Conservation (phyloP, 2,113 vertebrate genomes). For the Orientallactaga bullata region DNA sequence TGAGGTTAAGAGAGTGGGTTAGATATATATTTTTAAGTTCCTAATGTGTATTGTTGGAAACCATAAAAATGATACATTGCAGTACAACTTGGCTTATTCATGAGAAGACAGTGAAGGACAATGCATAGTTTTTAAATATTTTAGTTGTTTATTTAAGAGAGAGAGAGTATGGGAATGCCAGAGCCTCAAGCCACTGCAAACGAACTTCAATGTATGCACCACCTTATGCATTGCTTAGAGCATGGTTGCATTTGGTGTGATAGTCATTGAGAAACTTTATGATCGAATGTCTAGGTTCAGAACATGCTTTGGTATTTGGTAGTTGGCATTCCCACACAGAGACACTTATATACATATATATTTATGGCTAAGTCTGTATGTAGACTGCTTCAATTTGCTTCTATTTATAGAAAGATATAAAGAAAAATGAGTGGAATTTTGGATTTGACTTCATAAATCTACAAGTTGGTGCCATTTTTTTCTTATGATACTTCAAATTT, state of each 20-base stretch:
- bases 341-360: neutral
- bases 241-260: conserved; percentile 23
- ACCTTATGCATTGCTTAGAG: no score
- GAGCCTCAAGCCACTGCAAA: no score
- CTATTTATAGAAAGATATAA: conserved; percentile 75
- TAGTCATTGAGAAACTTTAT: conserved; percentile 35
- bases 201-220: no score
- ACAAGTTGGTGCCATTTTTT: conserved; percentile 48
- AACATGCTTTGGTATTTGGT: conserved; percentile 5
- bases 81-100: neutral
- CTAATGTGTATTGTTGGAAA: neutral
- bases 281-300: neutral
- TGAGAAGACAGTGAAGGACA: neutral
- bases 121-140: no score
- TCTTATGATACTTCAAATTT: conserved; percentile 52
- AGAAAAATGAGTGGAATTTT: conserved; percentile 79
- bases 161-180: no score
- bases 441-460: conserved; percentile 77
- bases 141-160: no score
- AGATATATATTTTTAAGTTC: neutral
- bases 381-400: conserved; percentile 67
- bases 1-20: neutral
- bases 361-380: conserved; percentile 41
- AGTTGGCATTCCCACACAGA: conserved; percentile 58
- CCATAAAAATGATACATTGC: conserved; percentile 12